Conservation (phyloP, 2,888 invertebrate genomes). For the Zygogramma bicolorata region DNA sequence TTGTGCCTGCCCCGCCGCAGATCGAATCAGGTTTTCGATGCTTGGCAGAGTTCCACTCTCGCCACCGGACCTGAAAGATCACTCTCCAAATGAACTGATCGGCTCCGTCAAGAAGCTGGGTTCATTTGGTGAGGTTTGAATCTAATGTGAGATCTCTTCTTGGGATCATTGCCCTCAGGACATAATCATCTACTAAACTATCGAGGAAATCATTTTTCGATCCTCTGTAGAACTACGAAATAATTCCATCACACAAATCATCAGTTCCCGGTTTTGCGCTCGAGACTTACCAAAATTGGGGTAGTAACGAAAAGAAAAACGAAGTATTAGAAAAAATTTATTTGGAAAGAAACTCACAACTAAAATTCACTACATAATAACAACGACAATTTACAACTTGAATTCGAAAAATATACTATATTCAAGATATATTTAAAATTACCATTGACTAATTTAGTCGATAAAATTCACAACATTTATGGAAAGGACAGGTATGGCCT, state of each 20-base stretch:
- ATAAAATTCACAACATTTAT: not conserved
- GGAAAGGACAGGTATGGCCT: not conserved
- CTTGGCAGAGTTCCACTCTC: too few species aligned
- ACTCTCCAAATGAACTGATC: too few species aligned
- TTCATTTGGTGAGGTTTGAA: too few species aligned
- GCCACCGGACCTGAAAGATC: too few species aligned
- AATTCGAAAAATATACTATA: slow-evolving; percentile 6
- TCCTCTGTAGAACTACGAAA: not conserved
- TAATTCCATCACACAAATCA: too few species aligned
- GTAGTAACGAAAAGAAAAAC: not conserved
- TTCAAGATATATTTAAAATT: not conserved
- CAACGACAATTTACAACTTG: not conserved
- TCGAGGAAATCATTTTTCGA: not conserved
- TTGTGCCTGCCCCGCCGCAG: too few species aligned
- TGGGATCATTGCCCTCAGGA: too few species aligned
- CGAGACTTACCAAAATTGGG: not conserved
- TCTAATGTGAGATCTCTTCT: too few species aligned
- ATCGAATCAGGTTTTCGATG: too few species aligned
- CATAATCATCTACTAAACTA: too few species aligned
- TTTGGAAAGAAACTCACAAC: not conserved
- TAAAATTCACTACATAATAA: not conserved
- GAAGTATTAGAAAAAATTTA: not conserved
- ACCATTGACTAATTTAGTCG: not conserved
- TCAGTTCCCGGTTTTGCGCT: too few species aligned
- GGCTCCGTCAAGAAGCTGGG: too few species aligned